These are phyloP conservation scores for Brachystomella parvula DNA, from an alignment of 1,140 invertebrate genomes.

Conservation along the genomic window DNA sequence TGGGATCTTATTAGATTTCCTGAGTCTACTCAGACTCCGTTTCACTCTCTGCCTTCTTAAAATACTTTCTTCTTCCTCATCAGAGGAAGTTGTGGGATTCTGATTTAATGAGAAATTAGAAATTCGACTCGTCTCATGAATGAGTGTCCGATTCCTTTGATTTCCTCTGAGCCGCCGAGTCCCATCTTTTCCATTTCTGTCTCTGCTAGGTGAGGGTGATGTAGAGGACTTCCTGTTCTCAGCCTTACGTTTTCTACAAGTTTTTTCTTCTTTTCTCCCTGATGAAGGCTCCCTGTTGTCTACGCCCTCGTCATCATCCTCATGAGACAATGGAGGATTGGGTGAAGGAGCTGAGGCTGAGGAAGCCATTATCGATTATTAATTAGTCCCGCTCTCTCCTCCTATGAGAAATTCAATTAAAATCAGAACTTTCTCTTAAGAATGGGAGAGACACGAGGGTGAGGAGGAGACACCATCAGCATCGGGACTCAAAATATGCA, in stretches of 20 bases:
- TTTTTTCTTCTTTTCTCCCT: background rate
- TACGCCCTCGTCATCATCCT: background rate
- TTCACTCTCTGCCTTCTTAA: background rate
- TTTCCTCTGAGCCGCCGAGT: background rate
- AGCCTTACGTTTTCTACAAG: background rate
- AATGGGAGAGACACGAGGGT: background rate
- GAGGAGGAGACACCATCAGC: constrained; percentile 2
- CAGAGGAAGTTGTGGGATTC: background rate
- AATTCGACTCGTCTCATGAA: background rate
- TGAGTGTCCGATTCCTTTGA: constrained; percentile 4
- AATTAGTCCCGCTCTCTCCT: constrained; percentile 30
- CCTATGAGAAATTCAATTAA: constrained; percentile 34
- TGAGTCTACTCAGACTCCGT: background rate
- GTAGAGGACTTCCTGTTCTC: background rate
- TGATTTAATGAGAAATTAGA: constrained; percentile 5
- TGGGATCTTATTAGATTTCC: background rate
- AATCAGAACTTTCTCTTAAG: constrained; percentile 25
- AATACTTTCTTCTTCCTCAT: background rate
- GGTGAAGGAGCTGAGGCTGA: constrained; percentile 25
- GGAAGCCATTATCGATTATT: constrained; percentile 38
- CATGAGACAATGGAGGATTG: constrained; percentile 8
- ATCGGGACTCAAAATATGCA: constrained; percentile 1
- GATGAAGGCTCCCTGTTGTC: background rate
- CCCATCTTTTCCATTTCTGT: background rate
- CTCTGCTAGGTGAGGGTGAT: background rate